Evolutionary conservation across 2,113 vertebrate species (phyloP), one percentile per base, ranked within the genome.

Genomic region (Lepisosteus osseus): DNA sequence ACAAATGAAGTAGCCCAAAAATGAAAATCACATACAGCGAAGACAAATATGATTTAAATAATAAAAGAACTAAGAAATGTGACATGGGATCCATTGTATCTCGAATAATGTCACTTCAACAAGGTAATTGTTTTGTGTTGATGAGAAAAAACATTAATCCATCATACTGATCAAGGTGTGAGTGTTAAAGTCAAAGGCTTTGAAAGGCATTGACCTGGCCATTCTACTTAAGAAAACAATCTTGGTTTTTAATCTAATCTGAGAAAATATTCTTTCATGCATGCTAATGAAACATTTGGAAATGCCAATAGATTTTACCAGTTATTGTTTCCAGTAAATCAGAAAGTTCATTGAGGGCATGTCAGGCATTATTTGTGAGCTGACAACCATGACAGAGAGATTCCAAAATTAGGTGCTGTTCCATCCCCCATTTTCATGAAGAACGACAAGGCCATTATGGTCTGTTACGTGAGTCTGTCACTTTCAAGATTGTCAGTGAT

Each of bases 401-500:
- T 82, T 77, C 77, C 70, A 82, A 76, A 68, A 77, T 55, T 2
- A 69, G 57, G 73, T 73, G 15, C 47, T 17, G 51, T 15, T 29
- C 51, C n/a, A 51, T 5, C 47, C 47, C 9, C 47, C 47, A 51
- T 51, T 9, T 29, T 51, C 47, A 51, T 2, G 29, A 29, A 29
- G 1, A 29, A 9, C 47, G 2, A 9, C 47, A 51, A 51, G 9
- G 47, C 29, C 29, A 29, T 29, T 29, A 29, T 29, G 29, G 1
- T 29, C 29, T 29, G 29, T 29, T 29, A 29, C 29, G 47, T 2
- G 47, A 51, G 47, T 5, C 47, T 51, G 47, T 51, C 47, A 51
- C 47, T 51, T 8, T 59, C 56, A 59, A 12, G 3, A 59, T 59
- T 12, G 43, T 61, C 14, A 2, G 41, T 81, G 79, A 86, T 79